phyloP scores from a whole-genome alignment of 2,888 invertebrate species.

The Acrocyrtus sp. region DNA sequence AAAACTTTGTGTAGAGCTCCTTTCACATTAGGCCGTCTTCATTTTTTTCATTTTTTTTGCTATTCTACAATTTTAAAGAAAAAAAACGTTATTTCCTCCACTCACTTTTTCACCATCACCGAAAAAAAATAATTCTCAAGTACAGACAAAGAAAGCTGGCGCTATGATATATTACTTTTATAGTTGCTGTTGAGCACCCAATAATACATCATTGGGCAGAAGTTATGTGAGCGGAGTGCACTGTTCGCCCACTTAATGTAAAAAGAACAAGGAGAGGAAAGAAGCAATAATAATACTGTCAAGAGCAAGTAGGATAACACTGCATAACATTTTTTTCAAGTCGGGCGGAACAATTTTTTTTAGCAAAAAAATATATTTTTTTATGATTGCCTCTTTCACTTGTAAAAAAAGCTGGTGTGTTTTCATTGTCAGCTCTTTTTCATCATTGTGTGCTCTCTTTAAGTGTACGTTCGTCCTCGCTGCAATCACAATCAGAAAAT shows the following conservation, averaged over 20 bases:
- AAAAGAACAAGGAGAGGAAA: not conserved
- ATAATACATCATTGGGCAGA: slow-evolving; percentile 15
- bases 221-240: too few species aligned
- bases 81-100: not conserved
- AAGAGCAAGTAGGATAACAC: slow-evolving; percentile 20
- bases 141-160: not conserved
- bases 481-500: too few species aligned
- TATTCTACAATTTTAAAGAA: slow-evolving; percentile 27
- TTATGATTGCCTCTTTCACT: slow-evolving; percentile 24
- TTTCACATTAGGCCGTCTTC: too few species aligned
- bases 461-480: too few species aligned
- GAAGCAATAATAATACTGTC: not conserved
- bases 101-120: slow-evolving; percentile 26
- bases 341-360: slow-evolving; percentile 17
- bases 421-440: too few species aligned
- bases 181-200: not conserved
- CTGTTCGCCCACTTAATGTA: not conserved
- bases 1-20: too few species aligned
- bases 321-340: slow-evolving; percentile 26
- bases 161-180: slow-evolving; percentile 1
- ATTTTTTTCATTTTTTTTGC: slow-evolving; percentile 10
- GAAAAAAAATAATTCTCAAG: not conserved
- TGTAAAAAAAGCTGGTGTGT: too few species aligned
- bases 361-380: slow-evolving; percentile 28
- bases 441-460: too few species aligned